Percentiles rank a stretch among this genome's conserved stretches.
Evolutionary conservation across 53 echinoderm and acorn worm species (phyloP).

Genomic region (Apostichopus leukothele): DNA sequence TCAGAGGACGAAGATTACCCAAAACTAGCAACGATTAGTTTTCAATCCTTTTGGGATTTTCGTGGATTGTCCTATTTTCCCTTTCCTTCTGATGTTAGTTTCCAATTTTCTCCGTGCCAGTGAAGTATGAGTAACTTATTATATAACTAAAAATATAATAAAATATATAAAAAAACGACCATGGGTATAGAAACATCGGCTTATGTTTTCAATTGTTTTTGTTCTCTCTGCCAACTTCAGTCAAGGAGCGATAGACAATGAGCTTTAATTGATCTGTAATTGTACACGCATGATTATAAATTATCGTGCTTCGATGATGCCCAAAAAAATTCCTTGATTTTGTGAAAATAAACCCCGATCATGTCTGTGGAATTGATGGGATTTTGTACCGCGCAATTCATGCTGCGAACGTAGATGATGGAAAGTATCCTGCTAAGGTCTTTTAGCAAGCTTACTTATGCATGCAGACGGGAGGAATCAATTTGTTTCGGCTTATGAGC

Average conservation of each 20-base stretch:
- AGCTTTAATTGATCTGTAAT: not conserved
- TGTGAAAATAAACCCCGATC: not conserved
- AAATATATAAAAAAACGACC: too few species aligned
- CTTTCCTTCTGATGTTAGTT: too few species aligned
- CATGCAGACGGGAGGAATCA: constrained; percentile 28
- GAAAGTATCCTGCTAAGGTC: not conserved
- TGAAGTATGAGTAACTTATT: too few species aligned
- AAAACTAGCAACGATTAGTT: too few species aligned
- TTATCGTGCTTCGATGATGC: not conserved
- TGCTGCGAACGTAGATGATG: not conserved
- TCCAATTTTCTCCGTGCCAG: too few species aligned
- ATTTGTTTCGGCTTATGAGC: constrained; percentile 36
- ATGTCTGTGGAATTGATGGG: constrained; percentile 12
- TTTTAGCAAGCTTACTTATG: constrained; percentile 28
- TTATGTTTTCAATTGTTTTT: too few species aligned
- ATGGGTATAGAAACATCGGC: too few species aligned
- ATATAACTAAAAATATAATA: too few species aligned
- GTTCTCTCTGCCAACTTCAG: too few species aligned
- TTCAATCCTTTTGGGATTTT: too few species aligned
- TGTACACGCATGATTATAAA: not conserved
- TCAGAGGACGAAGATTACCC: too few species aligned
- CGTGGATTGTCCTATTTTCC: too few species aligned
- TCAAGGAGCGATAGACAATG: not conserved
- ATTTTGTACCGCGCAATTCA: constrained; percentile 8
- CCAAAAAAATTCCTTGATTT: not conserved